These are phyloP conservation scores for Podiceps cristatus DNA, from an alignment of 2,113 vertebrate species.

Conservation along the genomic window DNA sequence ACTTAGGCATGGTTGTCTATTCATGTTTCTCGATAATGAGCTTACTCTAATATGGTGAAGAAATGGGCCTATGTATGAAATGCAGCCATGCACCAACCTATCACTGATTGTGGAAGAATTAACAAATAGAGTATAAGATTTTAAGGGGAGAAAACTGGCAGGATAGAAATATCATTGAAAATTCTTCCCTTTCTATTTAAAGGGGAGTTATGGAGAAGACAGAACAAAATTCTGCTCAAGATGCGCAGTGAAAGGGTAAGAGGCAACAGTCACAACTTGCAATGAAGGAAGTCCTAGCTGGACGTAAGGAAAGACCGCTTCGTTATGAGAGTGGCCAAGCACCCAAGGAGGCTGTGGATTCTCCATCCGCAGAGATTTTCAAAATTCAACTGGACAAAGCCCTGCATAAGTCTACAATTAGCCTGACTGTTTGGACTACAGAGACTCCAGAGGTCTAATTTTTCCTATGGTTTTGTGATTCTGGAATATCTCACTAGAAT, in stretches of 20 bases:
- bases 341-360: neutral
- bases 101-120: neutral
- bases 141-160: neutral
- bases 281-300: neutral
- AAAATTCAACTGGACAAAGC: neutral
- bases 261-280: too few species aligned
- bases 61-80: neutral
- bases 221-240: neutral
- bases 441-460: neutral
- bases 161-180: neutral
- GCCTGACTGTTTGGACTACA: neutral
- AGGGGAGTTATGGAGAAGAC: neutral
- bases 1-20: neutral
- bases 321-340: neutral
- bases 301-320: neutral
- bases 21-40: neutral
- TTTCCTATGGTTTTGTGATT: neutral
- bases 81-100: neutral
- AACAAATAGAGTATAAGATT: neutral
- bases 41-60: neutral
- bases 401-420: neutral
- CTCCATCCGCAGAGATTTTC: neutral
- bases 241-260: too few species aligned
- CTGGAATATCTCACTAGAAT: neutral
- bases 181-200: neutral